These are phyloP conservation scores for Pterocles gutturalis DNA, from an alignment of 2,113 vertebrate species.

Conservation along the genomic window DNA sequence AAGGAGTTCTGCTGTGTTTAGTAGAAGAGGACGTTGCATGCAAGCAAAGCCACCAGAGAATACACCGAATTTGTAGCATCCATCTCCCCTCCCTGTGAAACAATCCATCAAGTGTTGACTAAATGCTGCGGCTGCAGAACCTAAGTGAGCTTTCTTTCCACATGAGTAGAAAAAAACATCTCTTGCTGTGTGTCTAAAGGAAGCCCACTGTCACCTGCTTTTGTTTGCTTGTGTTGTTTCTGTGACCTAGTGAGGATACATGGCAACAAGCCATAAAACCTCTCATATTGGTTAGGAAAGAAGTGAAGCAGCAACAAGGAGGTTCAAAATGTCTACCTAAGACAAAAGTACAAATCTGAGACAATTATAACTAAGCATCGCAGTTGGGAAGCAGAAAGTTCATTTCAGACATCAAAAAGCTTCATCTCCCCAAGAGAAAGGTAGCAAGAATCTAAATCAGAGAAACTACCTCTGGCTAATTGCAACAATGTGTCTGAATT, in stretches of 20 bases:
- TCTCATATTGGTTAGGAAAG: neutral
- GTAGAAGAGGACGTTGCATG: neutral
- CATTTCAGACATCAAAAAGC: neutral
- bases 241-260: neutral
- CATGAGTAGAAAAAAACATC: neutral
- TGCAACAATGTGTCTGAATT: neutral
- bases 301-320: neutral
- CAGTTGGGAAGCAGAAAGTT: neutral
- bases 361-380: neutral
- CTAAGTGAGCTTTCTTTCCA: neutral
- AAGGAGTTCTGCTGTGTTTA: neutral
- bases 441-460: neutral
- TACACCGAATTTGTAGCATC: neutral
- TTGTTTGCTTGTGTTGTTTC: neutral
- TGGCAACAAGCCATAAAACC: neutral
- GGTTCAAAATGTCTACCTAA: neutral
- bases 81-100: neutral
- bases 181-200: neutral
- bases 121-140: neutral
- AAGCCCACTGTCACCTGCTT: neutral
- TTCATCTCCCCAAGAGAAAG: neutral
- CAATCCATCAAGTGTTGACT: neutral
- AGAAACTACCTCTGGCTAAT: neutral
- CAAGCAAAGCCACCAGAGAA: neutral
- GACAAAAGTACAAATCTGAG: neutral